Evolutionary conservation across 2,113 vertebrate genomes (phyloP), one percentile per base, ranked within the genome.

Genomic region (Cynopterus brachyotis): DNA sequence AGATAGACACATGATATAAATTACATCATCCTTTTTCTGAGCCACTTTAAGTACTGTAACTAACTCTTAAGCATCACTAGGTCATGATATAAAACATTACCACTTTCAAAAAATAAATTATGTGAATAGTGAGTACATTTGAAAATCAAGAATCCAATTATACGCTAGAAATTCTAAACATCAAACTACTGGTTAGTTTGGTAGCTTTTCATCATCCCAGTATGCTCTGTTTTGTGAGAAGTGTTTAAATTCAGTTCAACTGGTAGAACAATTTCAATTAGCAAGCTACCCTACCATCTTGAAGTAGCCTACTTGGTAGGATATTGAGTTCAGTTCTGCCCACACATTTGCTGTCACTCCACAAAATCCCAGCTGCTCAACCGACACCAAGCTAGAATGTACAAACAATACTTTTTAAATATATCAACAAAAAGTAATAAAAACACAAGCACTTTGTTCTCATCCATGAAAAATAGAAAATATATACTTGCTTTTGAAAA

Each of bases 361-460:
- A 72, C 45, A 78, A 35, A 85, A 89, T 73, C 50, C 30, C 66
- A 95, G 57, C 7, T 95, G 64, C 86, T 89, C 80, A 86, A 67
- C 37, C 50, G 9, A 92, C 60, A 85, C 22, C 11, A 84, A 94
- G 57, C 6, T 59, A 89, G 28, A 95, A 94, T 92, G 32, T 90
- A 81, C 67, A 95, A 78, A 86, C 53, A 84, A 59, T n/a, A 86
- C 30, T 67, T 92, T 89, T 89, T 57, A 91, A 95, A 95, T 42
- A 59, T 1, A 28, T 72, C 57, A 93, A 90, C 78, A 92, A 95
- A 64, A 84, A 89, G 9, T 13, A 60, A 47, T 35, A 62, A 95
- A 82, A 73, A 59, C 11, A 73, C 2, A 80, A 91, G 6, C 53
- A 89, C 62, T 76, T 94, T 87, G 17, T 70, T 82, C 47, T 94